phyloP scores from a whole-genome alignment of 1,140 invertebrate genomes.

The Ladona fulva region DNA sequence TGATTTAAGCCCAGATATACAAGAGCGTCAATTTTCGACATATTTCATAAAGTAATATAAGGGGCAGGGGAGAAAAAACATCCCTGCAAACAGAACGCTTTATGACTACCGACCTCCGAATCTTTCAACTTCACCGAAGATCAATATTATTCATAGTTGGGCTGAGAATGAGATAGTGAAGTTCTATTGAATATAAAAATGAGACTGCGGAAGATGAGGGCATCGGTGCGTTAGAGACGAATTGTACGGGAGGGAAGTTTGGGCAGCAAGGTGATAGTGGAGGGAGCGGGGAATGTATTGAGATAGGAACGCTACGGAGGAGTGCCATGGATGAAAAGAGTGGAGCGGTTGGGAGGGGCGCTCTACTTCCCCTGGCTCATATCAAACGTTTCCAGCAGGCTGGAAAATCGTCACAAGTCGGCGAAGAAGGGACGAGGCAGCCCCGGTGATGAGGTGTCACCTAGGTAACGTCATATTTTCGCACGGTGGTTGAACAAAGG shows the following conservation, averaged over 20 bases:
- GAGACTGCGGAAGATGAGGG: not conserved
- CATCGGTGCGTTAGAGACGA: too few relatives aligned
- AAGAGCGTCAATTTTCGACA: too few relatives aligned
- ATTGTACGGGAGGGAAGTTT: too few relatives aligned
- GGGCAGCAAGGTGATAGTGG: not conserved
- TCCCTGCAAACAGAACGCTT: not conserved
- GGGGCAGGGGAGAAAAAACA: not conserved
- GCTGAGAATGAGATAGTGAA: not conserved
- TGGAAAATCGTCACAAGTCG: not conserved
- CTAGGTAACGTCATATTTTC: constrained; percentile 9
- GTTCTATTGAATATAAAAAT: not conserved
- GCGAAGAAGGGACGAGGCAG: not conserved
- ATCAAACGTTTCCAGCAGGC: not conserved
- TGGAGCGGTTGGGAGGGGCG: not conserved
- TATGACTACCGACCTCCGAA: not conserved
- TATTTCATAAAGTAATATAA: too few relatives aligned
- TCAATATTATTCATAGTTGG: not conserved
- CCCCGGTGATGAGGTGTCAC: not conserved
- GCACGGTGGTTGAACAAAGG: constrained; percentile 7
- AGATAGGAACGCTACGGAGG: too few relatives aligned
- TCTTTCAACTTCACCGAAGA: not conserved
- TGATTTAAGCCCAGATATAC: too few relatives aligned
- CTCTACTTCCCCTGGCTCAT: not conserved
- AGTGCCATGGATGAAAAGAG: too few relatives aligned
- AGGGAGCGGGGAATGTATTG: not conserved